A percentile compares a stretch with the other conserved stretches of the same genome.
Evolutionary conservation across 2,888 invertebrate species (phyloP).

Genomic region (Amphipoea lucens): DNA sequence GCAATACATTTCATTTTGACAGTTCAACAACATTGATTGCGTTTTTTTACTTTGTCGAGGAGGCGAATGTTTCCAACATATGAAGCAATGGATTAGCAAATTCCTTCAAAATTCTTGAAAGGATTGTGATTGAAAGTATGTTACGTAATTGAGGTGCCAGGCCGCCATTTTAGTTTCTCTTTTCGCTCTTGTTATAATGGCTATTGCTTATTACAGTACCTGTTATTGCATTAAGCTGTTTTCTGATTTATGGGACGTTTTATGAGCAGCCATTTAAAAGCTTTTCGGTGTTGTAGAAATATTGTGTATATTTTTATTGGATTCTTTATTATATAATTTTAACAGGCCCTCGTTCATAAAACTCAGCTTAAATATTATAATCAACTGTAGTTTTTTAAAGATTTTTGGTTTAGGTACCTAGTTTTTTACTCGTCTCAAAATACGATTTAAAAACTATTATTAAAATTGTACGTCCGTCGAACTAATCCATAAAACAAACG

Average conservation of each 20-base stretch:
- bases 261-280: slow-evolving; percentile 1
- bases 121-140: neutral
- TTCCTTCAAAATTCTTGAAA: neutral
- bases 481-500: neutral
- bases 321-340: neutral
- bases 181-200: slow-evolving; percentile 15
- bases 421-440: neutral
- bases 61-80: neutral
- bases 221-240: slow-evolving; percentile 31
- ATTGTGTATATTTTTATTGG: neutral
- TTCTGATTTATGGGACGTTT: slow-evolving; percentile 35
- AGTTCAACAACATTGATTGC: neutral
- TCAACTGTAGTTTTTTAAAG: neutral
- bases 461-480: neutral
- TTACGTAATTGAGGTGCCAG: neutral
- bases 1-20: neutral
- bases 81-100: neutral
- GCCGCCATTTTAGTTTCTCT: slow-evolving; percentile 19
- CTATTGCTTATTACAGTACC: neutral
- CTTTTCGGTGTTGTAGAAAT: neutral
- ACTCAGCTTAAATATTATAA: neutral
- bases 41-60: neutral
- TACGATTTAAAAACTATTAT: neutral
- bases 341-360: neutral
- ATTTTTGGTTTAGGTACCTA: neutral